A percentile compares a stretch with the other conserved stretches of the same genome.
These are phyloP conservation scores for Vidua macroura DNA, from an alignment of 2,113 vertebrate genomes.

Conservation along the genomic window DNA sequence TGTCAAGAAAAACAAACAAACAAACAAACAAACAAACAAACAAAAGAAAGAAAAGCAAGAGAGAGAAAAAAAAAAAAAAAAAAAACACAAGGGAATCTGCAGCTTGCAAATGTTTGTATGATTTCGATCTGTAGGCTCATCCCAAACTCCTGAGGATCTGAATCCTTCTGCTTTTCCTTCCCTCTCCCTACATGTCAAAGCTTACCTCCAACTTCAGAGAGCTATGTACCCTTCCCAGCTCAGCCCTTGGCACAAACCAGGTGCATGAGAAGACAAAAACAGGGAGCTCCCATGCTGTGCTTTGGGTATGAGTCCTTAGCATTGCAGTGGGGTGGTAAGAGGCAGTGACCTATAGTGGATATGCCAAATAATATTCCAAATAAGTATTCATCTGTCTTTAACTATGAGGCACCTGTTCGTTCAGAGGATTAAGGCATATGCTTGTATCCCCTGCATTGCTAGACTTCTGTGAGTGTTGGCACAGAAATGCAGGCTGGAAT, in stretches of 20 bases:
- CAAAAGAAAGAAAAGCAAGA: not conserved
- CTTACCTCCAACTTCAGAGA: not conserved
- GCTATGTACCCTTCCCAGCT: not conserved
- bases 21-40: too few species aligned
- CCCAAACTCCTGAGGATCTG: not conserved
- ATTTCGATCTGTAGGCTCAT: not conserved
- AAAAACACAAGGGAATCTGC: not conserved
- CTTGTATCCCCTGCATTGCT: not conserved
- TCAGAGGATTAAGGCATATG: not conserved
- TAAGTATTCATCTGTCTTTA: not conserved
- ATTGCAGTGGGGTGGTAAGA: not conserved
- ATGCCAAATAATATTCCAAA: not conserved
- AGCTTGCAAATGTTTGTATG: not conserved
- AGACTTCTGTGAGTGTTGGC: not conserved
- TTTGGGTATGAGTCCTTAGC: not conserved
- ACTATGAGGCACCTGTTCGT: not conserved
- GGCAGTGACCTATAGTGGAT: not conserved
- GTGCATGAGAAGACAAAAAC: not conserved
- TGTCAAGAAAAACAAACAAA: too few species aligned
- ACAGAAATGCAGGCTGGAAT: not conserved
- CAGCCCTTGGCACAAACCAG: not conserved
- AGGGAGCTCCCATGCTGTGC: not conserved
- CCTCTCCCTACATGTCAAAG: not conserved
- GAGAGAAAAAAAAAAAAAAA: not conserved
- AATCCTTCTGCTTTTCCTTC: not conserved